phyloP scores from a whole-genome alignment of 2,113 vertebrate species.

The Meriones unguiculatus region DNA sequence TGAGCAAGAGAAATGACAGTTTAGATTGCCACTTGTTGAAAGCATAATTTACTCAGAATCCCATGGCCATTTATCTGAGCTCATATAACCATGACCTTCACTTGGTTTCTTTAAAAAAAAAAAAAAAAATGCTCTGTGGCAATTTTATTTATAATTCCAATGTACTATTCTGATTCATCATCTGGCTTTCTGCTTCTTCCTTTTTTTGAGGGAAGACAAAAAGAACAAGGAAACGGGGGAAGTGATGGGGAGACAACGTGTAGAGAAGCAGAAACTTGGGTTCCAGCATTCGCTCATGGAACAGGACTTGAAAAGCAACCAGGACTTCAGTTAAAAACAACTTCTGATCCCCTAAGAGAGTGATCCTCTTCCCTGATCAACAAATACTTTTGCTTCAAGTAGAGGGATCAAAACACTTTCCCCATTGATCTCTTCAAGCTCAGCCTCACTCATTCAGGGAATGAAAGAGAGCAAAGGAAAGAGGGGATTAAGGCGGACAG shows the following conservation, averaged over 20 bases:
- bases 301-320: conserved; percentile 45
- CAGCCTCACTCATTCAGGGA: conserved; percentile 50
- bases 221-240: neutral
- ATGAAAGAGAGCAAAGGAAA: conserved; percentile 71
- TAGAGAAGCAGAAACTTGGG: neutral
- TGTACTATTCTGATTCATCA: neutral
- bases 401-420: conserved; percentile 67
- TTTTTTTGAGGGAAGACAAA: neutral
- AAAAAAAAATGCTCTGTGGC: neutral
- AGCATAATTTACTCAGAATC: neutral
- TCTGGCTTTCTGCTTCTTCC: conserved; percentile 7
- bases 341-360: neutral
- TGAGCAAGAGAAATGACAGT: neutral
- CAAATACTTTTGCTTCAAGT: conserved; percentile 58
- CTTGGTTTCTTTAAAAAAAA: conserved; percentile 7
- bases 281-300: neutral
- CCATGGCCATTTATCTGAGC: neutral
- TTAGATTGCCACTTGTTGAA: neutral
- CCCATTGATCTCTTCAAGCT: conserved; percentile 72
- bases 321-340: conserved; percentile 35
- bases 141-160: conserved; percentile 39
- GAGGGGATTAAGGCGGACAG: conserved; percentile 58
- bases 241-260: neutral
- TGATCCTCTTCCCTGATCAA: conserved; percentile 27
- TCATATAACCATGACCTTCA: neutral